Conservation (phyloP, 2,797 vertebrate species). For the Acanthornis magna region DNA sequence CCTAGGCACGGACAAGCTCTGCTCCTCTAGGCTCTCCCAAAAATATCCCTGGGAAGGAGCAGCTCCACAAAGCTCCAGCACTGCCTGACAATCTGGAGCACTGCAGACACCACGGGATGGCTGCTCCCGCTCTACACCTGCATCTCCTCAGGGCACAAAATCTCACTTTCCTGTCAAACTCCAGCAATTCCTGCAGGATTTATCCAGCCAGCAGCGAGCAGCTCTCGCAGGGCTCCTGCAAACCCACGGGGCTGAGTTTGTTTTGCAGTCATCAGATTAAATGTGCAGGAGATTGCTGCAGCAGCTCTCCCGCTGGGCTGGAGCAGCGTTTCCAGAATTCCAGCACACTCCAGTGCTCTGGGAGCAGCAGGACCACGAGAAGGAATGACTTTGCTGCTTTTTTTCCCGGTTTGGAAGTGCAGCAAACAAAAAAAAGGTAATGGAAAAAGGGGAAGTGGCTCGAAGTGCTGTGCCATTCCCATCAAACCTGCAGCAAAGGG, state of each 20-base stretch:
- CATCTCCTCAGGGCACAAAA: not conserved
- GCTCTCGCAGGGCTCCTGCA: not conserved
- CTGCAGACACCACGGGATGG: not conserved
- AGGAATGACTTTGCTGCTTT: not conserved
- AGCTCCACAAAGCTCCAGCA: not conserved
- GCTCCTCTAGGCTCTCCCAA: not conserved
- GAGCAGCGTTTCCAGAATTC: not conserved
- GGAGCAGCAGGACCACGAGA: not conserved
- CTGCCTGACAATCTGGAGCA: fast-evolving
- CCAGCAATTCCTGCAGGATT: not conserved
- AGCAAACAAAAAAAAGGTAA: not conserved
- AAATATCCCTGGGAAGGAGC: not conserved
- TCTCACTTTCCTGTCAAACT: not conserved
- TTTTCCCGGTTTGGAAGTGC: not conserved
- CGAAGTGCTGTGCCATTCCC: not conserved
- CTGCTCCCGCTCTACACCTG: not conserved
- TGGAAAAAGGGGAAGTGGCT: not conserved
- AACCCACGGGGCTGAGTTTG: not conserved
- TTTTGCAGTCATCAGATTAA: not conserved
- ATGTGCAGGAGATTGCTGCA: not conserved
- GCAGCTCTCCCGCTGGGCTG: not conserved
- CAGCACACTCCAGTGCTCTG: not conserved
- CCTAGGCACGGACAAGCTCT: not conserved
- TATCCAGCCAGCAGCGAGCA: not conserved
- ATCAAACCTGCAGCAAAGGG: not conserved